Percentiles rank a stretch among this genome's conserved stretches.
These are phyloP conservation scores for Crotalus horridus DNA, from an alignment of 2,113 vertebrate genomes.

Conservation along the genomic window DNA sequence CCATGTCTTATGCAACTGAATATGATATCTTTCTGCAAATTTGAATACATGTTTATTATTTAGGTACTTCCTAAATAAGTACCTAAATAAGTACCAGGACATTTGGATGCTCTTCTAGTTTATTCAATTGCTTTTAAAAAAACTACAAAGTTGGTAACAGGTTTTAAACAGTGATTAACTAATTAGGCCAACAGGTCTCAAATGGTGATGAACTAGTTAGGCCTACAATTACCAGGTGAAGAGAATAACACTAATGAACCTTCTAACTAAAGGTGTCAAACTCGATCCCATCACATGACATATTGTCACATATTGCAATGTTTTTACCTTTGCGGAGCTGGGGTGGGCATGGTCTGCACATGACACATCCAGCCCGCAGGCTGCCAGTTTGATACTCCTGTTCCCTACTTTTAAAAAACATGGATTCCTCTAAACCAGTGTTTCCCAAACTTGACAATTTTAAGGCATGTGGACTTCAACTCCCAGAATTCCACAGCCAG, in stretches of 20 bases:
- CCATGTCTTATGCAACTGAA: neutral
- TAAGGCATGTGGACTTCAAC: too few species aligned
- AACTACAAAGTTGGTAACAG: neutral
- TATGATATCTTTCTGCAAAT: neutral
- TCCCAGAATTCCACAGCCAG: too few species aligned
- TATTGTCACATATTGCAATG: too few species aligned
- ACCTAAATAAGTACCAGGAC: neutral
- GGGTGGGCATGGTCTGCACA: too few species aligned
- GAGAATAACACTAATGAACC: neutral
- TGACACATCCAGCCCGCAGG: too few species aligned
- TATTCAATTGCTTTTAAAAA: neutral
- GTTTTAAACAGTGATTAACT: neutral
- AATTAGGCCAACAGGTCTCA: neutral
- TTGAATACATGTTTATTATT: neutral
- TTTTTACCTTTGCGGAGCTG: too few species aligned
- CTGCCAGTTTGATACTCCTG: neutral
- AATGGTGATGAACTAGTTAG: neutral
- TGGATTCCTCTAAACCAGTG: neutral
- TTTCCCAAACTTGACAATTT: too few species aligned
- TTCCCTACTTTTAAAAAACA: neutral
- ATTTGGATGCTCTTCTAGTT: neutral
- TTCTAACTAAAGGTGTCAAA: neutral
- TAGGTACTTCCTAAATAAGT: neutral
- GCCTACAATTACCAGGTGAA: neutral
- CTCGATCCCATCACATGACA: too few species aligned